Evolutionary conservation across 2,113 vertebrate genomes (phyloP).

Genomic region (Symphodus melops): DNA sequence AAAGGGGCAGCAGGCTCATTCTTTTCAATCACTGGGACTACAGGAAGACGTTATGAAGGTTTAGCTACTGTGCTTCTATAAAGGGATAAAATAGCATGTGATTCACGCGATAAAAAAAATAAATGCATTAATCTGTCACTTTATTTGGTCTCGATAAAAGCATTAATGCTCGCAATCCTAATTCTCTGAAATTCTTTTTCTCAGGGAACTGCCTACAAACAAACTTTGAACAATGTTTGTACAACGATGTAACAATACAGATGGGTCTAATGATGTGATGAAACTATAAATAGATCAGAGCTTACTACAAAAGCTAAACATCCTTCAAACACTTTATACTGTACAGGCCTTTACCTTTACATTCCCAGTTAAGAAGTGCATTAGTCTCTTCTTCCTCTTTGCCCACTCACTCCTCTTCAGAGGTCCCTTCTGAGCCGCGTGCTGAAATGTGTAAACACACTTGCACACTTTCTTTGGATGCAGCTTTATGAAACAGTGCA

Average conservation of each 20-base stretch:
- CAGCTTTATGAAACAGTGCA: slow-evolving; percentile 64
- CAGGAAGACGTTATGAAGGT: too few relatives aligned
- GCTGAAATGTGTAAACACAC: slow-evolving; percentile 64
- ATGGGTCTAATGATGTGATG: neutral
- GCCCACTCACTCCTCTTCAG: slow-evolving; percentile 71
- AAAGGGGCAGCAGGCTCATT: too few relatives aligned
- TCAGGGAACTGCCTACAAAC: neutral
- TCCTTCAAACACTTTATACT: neutral
- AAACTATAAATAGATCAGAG: neutral
- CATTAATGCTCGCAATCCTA: too few relatives aligned
- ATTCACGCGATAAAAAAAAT: too few relatives aligned
- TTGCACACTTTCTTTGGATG: slow-evolving; percentile 54
- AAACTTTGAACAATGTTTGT: neutral
- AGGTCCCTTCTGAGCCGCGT: slow-evolving; percentile 52
- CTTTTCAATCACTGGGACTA: too few relatives aligned
- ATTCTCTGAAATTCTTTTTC: neutral
- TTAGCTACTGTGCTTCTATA: too few relatives aligned
- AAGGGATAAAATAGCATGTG: too few relatives aligned
- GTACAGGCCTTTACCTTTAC: slow-evolving; percentile 69
- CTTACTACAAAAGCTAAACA: neutral
- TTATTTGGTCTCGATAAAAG: too few relatives aligned
- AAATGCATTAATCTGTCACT: too few relatives aligned
- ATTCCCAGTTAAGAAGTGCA: slow-evolving; percentile 76
- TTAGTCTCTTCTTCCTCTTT: slow-evolving; percentile 72
- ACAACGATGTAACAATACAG: neutral